Percentiles rank a stretch among this genome's conserved stretches.
These are phyloP conservation scores for Melanogrammus aeglefinus DNA, from an alignment of 2,797 vertebrate genomes.

Conservation along the genomic window DNA sequence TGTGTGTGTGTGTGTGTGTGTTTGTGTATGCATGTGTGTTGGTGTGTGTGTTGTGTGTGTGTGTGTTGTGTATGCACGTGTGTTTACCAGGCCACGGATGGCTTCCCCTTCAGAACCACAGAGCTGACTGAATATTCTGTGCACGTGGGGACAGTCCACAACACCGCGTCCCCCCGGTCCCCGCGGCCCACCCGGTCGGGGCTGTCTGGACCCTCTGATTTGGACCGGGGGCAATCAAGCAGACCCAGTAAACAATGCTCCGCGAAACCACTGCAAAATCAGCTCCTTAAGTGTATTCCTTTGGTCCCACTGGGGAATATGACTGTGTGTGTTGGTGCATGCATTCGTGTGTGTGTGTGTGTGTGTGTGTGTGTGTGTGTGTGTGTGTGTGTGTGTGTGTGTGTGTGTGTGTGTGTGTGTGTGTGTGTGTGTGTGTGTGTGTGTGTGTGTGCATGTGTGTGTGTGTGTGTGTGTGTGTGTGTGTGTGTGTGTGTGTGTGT, in stretches of 20 bases:
- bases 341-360: slow-evolving; percentile 3
- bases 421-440: slow-evolving; percentile 8
- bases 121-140: slow-evolving; percentile 67
- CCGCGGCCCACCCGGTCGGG: slow-evolving; percentile 59
- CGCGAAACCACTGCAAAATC: slow-evolving; percentile 59
- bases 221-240: slow-evolving; percentile 73
- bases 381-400: no score
- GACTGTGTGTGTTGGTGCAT: no score
- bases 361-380: no score
- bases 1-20: slow-evolving; percentile 17
- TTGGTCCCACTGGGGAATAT: slow-evolving; percentile 55
- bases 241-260: slow-evolving; percentile 70
- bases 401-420: no score
- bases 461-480: slow-evolving; percentile 42
- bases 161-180: slow-evolving; percentile 65
- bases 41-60: slow-evolving; percentile 18
- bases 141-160: slow-evolving; percentile 70
- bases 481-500: no score
- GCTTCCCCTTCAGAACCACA: slow-evolving; percentile 54
- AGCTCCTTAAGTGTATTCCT: slow-evolving; percentile 64
- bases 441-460: neutral
- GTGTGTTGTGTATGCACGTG: slow-evolving; percentile 25
- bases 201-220: slow-evolving; percentile 68
- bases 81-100: slow-evolving; percentile 65
- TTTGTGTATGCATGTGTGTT: slow-evolving; percentile 14